These are phyloP conservation scores for Equus przewalskii DNA, from an alignment of 2,113 vertebrate genomes.

Conservation along the genomic window DNA sequence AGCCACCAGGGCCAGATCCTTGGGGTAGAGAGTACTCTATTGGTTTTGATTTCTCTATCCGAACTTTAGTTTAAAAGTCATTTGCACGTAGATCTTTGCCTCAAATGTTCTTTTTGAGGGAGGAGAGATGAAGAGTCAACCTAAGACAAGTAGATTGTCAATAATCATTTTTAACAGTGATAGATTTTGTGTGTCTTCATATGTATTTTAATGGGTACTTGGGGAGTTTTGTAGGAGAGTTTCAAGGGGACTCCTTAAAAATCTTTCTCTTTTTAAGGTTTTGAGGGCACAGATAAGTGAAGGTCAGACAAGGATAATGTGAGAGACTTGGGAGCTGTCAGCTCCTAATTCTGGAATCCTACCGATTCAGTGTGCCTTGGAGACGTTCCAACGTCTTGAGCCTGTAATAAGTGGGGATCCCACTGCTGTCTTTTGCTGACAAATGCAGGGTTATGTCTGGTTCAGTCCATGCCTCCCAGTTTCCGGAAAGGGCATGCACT, in stretches of 20 bases:
- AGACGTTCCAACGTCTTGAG: not conserved
- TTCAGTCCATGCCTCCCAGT: not conserved
- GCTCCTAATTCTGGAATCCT: not conserved
- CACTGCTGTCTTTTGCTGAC: not conserved
- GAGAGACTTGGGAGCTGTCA: not conserved
- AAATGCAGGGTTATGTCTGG: slow-evolving; percentile 47
- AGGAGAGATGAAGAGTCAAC: not conserved
- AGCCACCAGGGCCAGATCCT: not conserved
- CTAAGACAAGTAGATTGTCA: accelerated
- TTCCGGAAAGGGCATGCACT: not conserved
- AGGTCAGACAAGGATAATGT: not conserved
- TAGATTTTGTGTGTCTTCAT: not conserved
- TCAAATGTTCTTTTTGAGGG: accelerated
- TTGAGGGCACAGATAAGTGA: too few species aligned
- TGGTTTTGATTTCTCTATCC: not conserved
- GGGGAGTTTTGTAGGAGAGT: not conserved
- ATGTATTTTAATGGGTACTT: not conserved
- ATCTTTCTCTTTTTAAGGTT: not conserved
- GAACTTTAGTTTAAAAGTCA: not conserved
- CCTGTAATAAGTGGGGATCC: not conserved
- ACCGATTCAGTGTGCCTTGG: not conserved
- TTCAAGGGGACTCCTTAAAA: not conserved
- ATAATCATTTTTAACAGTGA: not conserved
- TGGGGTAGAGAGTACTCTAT: too few species aligned
- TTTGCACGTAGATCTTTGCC: not conserved